phyloP scores from a whole-genome alignment of 2,888 invertebrate species.

The Ganaspis brasiliensis region DNA sequence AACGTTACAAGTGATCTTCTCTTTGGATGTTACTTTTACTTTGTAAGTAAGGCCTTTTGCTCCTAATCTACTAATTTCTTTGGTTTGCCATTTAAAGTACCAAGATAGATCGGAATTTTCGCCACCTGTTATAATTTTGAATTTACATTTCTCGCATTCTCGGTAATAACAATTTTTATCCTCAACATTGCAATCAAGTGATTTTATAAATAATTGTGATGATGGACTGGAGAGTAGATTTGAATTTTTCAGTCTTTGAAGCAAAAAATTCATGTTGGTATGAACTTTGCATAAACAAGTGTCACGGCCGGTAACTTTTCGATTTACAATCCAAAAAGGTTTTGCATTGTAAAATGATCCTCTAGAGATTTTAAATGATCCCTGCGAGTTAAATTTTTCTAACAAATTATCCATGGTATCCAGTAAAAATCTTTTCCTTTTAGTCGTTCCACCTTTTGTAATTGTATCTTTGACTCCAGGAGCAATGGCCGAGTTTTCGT shows the following conservation, averaged over 20 bases:
- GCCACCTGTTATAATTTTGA: not conserved
- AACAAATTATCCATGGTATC: conserved; percentile 49
- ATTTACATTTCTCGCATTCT: conserved; percentile 35
- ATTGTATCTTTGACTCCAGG: conserved; percentile 50
- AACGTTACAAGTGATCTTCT: conserved; percentile 35
- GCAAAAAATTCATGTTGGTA: conserved; percentile 43
- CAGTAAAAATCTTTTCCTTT: conserved; percentile 49
- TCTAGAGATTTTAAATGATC: conserved; percentile 10
- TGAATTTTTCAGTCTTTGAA: conserved; percentile 39
- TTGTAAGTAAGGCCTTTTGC: conserved; percentile 48
- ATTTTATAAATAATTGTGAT: conserved; percentile 3
- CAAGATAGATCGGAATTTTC: conserved; percentile 12
- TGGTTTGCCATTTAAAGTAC: conserved; percentile 46
- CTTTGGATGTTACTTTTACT: conserved; percentile 47
- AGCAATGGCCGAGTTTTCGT: conserved; percentile 52
- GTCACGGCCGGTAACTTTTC: conserved; percentile 42
- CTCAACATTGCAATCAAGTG: conserved; percentile 19
- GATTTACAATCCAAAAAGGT: conserved; percentile 49
- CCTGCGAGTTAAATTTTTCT: conserved; percentile 40
- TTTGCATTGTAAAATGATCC: conserved; percentile 39
- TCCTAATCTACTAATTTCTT: conserved; percentile 35
- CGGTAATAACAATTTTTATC: conserved; percentile 43
- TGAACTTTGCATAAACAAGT: conserved; percentile 52
- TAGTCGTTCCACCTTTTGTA: conserved; percentile 45
- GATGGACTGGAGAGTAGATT: conserved; percentile 17